Conservation (phyloP, 2,113 vertebrate species). For the Eulemur rufifrons region DNA sequence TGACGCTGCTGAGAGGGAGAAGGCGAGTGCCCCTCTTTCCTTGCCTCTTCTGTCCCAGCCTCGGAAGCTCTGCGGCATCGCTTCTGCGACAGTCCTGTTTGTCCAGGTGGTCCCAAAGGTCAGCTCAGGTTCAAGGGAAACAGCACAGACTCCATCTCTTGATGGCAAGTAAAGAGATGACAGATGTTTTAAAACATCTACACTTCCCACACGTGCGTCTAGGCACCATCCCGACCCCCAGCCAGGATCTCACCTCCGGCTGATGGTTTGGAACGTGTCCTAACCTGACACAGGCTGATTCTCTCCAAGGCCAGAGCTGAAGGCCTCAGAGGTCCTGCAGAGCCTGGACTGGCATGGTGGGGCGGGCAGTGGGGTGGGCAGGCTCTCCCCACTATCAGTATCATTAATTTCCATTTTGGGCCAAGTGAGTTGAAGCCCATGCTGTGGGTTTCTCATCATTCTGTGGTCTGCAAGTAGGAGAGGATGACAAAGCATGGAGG, state of each 20-base stretch:
- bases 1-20: background rate
- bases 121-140: background rate
- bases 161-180: background rate
- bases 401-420: background rate
- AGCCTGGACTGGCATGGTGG: fast-evolving
- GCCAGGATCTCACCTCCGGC: background rate
- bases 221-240: too few species aligned
- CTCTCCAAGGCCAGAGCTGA: background rate
- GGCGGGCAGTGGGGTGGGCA: background rate
- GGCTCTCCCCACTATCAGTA: background rate
- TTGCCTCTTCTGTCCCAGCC: background rate
- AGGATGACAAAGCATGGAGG: background rate
- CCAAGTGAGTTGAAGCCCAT: background rate
- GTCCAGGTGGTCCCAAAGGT: background rate
- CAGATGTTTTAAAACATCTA: background rate
- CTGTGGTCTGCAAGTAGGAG: background rate
- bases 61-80: background rate
- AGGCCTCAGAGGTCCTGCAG: background rate
- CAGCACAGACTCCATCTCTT: background rate
- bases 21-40: too few species aligned
- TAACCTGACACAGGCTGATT: background rate
- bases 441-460: background rate
- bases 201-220: background rate
- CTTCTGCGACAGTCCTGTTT: background rate
- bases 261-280: background rate